Evolutionary conservation across 2,113 vertebrate species (phyloP).

Genomic region (Tonatia bakeri): DNA sequence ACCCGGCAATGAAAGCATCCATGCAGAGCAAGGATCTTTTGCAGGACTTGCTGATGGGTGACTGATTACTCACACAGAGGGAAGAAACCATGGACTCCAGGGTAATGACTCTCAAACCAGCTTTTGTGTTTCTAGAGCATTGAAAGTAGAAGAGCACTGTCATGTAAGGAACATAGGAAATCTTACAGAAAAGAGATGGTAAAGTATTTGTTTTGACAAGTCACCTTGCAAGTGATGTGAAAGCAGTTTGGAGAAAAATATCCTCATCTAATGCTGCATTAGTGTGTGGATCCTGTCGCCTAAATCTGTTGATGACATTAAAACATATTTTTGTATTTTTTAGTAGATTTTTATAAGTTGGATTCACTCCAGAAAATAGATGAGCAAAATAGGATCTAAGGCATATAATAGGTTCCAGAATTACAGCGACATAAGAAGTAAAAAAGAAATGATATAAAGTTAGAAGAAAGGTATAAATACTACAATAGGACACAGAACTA

Average conservation of each 20-base stretch:
- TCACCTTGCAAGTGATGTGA: not conserved
- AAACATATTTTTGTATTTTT: not conserved
- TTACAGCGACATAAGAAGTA: not conserved
- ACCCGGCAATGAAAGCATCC: not conserved
- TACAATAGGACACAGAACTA: not conserved
- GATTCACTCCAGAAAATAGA: not conserved
- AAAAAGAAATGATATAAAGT: conserved; percentile 11
- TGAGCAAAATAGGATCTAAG: conserved; percentile 13
- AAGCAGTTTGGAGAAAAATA: not conserved
- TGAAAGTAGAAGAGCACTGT: not conserved
- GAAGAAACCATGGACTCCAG: not conserved
- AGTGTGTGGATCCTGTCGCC: not conserved
- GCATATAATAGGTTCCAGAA: not conserved
- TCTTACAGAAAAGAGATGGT: not conserved
- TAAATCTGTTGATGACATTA: not conserved
- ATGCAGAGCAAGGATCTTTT: not conserved
- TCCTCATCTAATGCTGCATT: not conserved
- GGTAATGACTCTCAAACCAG: not conserved
- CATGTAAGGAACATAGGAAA: not conserved
- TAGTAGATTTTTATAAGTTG: not conserved
- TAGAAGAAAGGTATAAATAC: conserved; percentile 13
- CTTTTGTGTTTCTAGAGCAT: conserved; percentile 31
- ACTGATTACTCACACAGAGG: not conserved
- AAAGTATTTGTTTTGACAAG: conserved; percentile 3
- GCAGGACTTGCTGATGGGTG: not conserved